Evolutionary conservation across 2,113 vertebrate genomes (phyloP).

Genomic region (Leptocoma aspasia): DNA sequence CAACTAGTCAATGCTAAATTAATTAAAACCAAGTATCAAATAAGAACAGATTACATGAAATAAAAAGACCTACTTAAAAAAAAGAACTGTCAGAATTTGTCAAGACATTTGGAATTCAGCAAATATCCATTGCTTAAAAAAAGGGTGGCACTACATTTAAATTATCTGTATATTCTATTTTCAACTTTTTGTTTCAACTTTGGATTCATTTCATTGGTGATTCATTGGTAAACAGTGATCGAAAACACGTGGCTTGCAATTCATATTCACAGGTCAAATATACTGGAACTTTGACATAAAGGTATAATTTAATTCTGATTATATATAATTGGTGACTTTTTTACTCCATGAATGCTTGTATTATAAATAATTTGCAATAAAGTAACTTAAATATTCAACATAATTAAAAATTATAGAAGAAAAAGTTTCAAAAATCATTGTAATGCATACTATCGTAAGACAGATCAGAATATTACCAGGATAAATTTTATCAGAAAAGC

Average conservation of each 20-base stretch:
- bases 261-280: not conserved
- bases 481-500: not conserved
- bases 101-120: not conserved
- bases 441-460: not conserved
- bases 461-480: not conserved
- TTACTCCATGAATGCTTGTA: not conserved
- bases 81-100: not conserved
- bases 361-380: not conserved
- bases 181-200: not conserved
- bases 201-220: not conserved
- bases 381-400: not conserved
- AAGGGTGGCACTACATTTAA: not conserved
- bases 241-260: not conserved
- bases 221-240: not conserved
- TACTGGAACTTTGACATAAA: not conserved
- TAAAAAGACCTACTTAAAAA: not conserved
- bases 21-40: not conserved
- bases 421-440: not conserved
- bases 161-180: not conserved
- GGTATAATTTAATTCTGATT: not conserved
- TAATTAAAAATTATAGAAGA: not conserved
- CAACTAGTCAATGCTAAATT: not conserved
- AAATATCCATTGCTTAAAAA: not conserved
- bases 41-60: not conserved
- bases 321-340: not conserved